These are phyloP conservation scores for Oreochromis spilurus DNA, from an alignment of 2,113 vertebrate species.

Conservation along the genomic window DNA sequence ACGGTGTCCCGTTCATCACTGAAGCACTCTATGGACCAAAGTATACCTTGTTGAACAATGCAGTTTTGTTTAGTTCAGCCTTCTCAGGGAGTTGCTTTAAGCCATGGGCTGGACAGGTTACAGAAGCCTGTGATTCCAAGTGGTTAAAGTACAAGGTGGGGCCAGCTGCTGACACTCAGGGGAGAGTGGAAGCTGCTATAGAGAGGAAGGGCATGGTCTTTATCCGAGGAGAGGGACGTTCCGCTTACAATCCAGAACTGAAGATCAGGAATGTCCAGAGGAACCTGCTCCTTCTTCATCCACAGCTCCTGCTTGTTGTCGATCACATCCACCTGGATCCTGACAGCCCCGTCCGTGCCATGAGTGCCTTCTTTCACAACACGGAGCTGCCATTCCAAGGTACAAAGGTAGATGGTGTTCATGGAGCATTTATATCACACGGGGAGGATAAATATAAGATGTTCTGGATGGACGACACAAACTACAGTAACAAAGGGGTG, in stretches of 20 bases:
- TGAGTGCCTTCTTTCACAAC: constrained; percentile 94
- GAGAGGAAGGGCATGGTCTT: constrained; percentile 86
- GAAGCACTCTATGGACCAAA: constrained; percentile 97
- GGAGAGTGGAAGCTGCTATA: constrained; percentile 79
- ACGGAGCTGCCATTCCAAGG: constrained; percentile 87
- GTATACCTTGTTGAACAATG: constrained; percentile 93
- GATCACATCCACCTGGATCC: constrained; percentile 87
- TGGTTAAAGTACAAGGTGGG: constrained; percentile 95
- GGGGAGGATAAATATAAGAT: constrained; percentile 85
- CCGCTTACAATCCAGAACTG: constrained; percentile 84
- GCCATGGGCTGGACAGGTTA: constrained; percentile 94
- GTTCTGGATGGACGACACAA: constrained; percentile 97
- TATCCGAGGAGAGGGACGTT: constrained; percentile 86
- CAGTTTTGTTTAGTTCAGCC: constrained; percentile 83
- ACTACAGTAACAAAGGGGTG: constrained; percentile 81
- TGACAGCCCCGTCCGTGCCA: constrained; percentile 77
- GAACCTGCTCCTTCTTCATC: constrained; percentile 88
- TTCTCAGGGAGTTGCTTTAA: constrained; percentile 84
- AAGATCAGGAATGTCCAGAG: constrained; percentile 85
- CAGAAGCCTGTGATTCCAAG: constrained; percentile 93
- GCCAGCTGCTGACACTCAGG: constrained; percentile 83
- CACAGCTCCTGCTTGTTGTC: constrained; percentile 90
- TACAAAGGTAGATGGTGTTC: constrained; percentile 76
- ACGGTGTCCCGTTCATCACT: constrained; percentile 91
- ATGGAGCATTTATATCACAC: constrained; percentile 84